phyloP scores from a whole-genome alignment of 2,888 invertebrate species.

The Disparrhopalites patrizii region DNA sequence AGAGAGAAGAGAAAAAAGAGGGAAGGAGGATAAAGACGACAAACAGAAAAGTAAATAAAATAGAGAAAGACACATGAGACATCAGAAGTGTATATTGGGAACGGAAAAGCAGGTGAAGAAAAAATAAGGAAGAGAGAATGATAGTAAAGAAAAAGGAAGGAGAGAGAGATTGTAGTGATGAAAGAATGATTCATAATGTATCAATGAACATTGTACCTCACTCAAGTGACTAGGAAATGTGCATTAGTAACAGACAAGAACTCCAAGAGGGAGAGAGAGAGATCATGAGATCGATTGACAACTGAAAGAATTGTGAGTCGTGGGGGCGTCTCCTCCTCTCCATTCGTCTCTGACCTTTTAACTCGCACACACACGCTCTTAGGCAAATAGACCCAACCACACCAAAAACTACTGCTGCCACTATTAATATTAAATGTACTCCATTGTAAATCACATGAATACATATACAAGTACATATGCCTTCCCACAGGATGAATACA shows the following conservation, averaged over 20 bases:
- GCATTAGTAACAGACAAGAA: not conserved
- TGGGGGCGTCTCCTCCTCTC: too few species aligned
- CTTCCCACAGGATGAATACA: too few species aligned
- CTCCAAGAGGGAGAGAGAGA: not conserved
- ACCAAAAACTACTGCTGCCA: too few species aligned
- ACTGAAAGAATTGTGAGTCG: conserved; percentile 16
- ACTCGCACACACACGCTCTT: too few species aligned
- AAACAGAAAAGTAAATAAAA: too few species aligned
- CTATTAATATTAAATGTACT: too few species aligned
- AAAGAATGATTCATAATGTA: conserved; percentile 36
- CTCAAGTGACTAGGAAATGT: conserved; percentile 7
- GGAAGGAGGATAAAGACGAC: too few species aligned
- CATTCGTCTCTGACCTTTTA: conserved; percentile 26
- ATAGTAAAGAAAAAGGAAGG: conserved; percentile 21
- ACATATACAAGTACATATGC: too few species aligned
- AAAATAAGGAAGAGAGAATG: conserved; percentile 13
- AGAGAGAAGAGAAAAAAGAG: too few species aligned
- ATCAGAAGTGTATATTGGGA: conserved; percentile 19
- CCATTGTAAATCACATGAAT: too few species aligned
- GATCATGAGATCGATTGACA: conserved; percentile 30
- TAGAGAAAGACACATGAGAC: too few species aligned
- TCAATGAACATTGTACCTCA: conserved; percentile 30
- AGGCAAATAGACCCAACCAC: conserved; percentile 4
- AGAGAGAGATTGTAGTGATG: conserved; percentile 26
- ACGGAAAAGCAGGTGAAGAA: conserved; percentile 29